A percentile compares a stretch with the other conserved stretches of the same genome.
phyloP scores from a whole-genome alignment of 2,113 vertebrate genomes.

The Kryptolebias marmoratus region DNA sequence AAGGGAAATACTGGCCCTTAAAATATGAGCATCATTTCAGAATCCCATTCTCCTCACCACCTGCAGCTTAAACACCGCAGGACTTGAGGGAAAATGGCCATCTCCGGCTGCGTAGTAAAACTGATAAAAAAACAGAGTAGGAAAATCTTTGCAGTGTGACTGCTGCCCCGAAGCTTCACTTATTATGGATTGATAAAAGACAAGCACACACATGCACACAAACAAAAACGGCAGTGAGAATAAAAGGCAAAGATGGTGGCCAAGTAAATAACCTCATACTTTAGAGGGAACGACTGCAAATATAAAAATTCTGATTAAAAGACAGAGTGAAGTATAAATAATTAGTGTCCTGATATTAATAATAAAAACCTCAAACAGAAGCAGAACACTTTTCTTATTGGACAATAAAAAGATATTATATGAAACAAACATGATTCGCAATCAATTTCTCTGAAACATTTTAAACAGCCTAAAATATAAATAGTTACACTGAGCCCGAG shows the following conservation, averaged over 20 bases:
- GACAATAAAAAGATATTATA: background rate
- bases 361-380: too few relatives aligned
- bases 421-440: constrained; percentile 1
- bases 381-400: too few relatives aligned
- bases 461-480: constrained; percentile 27
- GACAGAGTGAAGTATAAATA: background rate
- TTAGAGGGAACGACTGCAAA: constrained; percentile 12
- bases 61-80: constrained; percentile 60
- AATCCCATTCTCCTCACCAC: constrained; percentile 47
- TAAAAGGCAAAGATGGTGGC: constrained; percentile 24
- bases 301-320: constrained; percentile 18
- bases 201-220: constrained; percentile 9
- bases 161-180: constrained; percentile 40
- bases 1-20: constrained; percentile 22
- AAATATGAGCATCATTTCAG: constrained; percentile 32
- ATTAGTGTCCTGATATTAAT: background rate
- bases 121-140: constrained; percentile 45
- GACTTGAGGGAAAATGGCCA: constrained; percentile 36
- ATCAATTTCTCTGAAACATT: constrained; percentile 25
- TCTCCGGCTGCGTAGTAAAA: constrained; percentile 51
- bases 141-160: constrained; percentile 39
- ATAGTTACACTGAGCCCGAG: constrained; percentile 18
- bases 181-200: constrained; percentile 49
- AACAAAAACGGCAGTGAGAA: constrained; percentile 14
- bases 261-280: background rate